phyloP scores from a whole-genome alignment of 2,113 vertebrate genomes.

The Thymallus thymallus region DNA sequence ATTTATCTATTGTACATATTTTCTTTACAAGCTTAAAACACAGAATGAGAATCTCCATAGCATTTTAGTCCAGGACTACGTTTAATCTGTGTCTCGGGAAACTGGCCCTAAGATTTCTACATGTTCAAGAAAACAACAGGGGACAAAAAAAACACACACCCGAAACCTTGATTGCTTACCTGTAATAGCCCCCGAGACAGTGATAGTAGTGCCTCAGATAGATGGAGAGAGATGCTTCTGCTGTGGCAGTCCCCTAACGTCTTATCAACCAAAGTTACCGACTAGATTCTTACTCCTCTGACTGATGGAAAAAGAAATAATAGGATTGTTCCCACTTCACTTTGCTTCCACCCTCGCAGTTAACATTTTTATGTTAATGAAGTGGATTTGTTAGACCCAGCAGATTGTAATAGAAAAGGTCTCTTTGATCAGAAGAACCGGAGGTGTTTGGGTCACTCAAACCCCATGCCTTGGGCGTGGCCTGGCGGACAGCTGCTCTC shows the following conservation, averaged over 20 bases:
- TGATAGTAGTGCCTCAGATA: background rate
- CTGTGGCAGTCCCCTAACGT: constrained; percentile 1
- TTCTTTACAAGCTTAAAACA: background rate
- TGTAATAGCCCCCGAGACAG: background rate
- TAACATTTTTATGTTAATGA: constrained; percentile 14
- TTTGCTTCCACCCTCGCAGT: constrained; percentile 9
- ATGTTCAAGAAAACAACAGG: background rate
- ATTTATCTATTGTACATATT: background rate
- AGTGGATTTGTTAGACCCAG: constrained; percentile 8
- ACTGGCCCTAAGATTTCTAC: background rate
- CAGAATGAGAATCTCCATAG: too few species aligned
- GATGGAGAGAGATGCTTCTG: background rate
- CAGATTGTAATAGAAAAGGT: constrained; percentile 4
- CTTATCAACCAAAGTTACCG: background rate
- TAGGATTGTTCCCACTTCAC: constrained; percentile 13
- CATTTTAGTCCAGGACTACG: too few species aligned
- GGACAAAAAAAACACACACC: background rate
- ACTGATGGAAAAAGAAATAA: background rate
- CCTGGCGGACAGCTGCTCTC: background rate
- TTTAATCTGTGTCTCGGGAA: too few species aligned
- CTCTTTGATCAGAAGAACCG: constrained; percentile 8
- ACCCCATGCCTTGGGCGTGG: constrained; percentile 7
- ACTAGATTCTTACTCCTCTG: background rate
- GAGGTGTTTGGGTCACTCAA: constrained; percentile 14
- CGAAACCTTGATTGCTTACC: background rate